Conservation (phyloP, 2,113 vertebrate genomes). For the Perca fluviatilis region DNA sequence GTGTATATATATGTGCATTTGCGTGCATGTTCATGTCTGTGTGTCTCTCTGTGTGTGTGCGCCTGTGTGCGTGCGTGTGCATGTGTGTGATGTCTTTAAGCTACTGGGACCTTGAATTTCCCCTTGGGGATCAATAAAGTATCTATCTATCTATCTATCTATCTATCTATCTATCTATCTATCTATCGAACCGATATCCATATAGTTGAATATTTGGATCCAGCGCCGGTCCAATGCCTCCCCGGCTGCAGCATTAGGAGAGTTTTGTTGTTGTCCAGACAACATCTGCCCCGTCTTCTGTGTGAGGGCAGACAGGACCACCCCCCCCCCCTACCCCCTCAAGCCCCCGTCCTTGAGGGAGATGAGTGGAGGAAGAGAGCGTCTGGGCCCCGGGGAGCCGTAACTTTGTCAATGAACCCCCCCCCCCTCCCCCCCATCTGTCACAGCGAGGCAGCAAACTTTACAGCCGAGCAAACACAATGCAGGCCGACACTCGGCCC, state of each 20-base stretch:
- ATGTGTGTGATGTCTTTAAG: no score
- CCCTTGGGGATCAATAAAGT: no score
- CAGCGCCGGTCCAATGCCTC: not conserved
- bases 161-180: no score
- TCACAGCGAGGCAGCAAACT: slow-evolving; percentile 38
- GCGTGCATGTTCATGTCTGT: no score
- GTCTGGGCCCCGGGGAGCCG: slow-evolving; percentile 28
- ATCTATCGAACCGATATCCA: no score
- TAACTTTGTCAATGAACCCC: slow-evolving; percentile 44
- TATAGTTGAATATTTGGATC: no score
- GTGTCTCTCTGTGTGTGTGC: no score
- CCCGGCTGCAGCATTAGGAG: not conserved
- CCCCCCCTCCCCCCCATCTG: slow-evolving; percentile 33
- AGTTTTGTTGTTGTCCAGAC: slow-evolving; percentile 45
- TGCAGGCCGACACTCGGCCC: not conserved
- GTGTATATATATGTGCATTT: no score
- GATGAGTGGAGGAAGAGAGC: not conserved
- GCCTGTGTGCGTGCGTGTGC: rapidly evolving
- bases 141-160: no score
- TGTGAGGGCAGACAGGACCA: slow-evolving; percentile 22
- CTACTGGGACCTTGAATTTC: no score
- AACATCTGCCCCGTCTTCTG: slow-evolving; percentile 36
- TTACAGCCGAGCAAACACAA: slow-evolving; percentile 43
- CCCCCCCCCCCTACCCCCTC: not conserved
- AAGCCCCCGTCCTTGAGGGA: slow-evolving; percentile 12